A percentile compares a stretch with the other conserved stretches of the same genome.
These are phyloP conservation scores for Idaea straminata DNA, from an alignment of 2,888 invertebrate genomes.

Conservation along the genomic window DNA sequence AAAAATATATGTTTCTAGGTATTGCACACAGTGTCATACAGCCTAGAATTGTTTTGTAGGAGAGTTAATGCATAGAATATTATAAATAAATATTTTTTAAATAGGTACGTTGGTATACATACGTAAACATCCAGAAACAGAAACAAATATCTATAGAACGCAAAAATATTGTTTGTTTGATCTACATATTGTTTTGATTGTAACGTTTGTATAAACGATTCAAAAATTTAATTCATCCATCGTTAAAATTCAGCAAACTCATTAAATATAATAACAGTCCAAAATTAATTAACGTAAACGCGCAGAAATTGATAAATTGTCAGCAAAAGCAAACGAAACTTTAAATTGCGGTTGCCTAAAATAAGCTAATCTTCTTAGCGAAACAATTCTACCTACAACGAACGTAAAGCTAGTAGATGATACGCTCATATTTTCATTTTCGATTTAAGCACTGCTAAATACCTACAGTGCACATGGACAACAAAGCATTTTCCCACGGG, in stretches of 20 bases:
- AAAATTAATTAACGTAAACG: neutral
- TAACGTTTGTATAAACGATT: no score
- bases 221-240: no score
- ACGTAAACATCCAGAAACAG: no score
- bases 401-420: conserved; percentile 4
- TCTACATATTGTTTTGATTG: no score
- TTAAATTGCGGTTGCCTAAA: conserved; percentile 4
- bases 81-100: no score
- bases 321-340: conserved; percentile 4
- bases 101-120: no score
- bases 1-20: no score
- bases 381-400: conserved; percentile 11
- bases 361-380: conserved; percentile 4
- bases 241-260: neutral
- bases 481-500: conserved; percentile 13
- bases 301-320: conserved; percentile 3
- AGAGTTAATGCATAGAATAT: no score
- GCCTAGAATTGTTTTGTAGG: no score
- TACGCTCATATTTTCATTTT: neutral
- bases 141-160: no score
- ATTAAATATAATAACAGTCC: neutral
- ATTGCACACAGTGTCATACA: no score
- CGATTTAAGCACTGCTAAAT: neutral
- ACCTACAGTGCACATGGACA: conserved; percentile 11
- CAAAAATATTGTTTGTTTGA: no score